phyloP scores from a whole-genome alignment of 2,113 vertebrate species.

The Solea senegalensis region DNA sequence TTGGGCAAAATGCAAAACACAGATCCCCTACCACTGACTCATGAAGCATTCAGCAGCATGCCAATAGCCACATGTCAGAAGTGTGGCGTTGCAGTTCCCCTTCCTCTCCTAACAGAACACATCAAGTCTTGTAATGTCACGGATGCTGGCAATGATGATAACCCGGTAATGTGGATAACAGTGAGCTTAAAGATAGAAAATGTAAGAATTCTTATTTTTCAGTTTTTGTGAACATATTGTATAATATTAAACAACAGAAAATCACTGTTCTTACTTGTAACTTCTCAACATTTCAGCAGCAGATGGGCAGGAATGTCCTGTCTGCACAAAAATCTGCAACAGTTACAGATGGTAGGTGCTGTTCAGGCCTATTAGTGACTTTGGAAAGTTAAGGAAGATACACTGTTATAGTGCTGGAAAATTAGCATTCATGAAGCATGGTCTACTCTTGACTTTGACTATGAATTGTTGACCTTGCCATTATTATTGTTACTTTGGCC shows the following conservation, averaged over 20 bases:
- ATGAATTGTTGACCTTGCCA: not conserved
- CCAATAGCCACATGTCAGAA: no score
- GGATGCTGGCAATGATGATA: not conserved
- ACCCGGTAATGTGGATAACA: not conserved
- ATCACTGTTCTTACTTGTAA: not conserved
- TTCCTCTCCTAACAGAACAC: constrained; percentile 3
- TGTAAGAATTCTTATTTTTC: not conserved
- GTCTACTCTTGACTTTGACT: not conserved
- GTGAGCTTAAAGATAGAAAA: not conserved
- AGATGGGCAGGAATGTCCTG: constrained; percentile 23
- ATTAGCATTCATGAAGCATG: no score
- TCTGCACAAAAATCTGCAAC: constrained; percentile 16
- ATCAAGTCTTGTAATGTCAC: constrained; percentile 3
- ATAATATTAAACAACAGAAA: constrained; percentile 9
- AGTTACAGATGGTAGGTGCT: constrained; percentile 28
- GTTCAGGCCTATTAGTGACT: constrained; percentile 1
- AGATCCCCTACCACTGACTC: no score
- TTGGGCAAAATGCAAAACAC: no score
- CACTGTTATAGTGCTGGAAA: not conserved
- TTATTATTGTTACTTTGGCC: no score
- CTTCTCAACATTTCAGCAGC: not conserved
- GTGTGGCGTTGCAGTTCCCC: no score
- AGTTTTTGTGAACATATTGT: not conserved
- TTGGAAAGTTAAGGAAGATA: constrained; percentile 5
- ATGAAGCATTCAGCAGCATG: no score